phyloP scores from a whole-genome alignment of 2,797 vertebrate genomes.

The Tenualosa ilisha region DNA sequence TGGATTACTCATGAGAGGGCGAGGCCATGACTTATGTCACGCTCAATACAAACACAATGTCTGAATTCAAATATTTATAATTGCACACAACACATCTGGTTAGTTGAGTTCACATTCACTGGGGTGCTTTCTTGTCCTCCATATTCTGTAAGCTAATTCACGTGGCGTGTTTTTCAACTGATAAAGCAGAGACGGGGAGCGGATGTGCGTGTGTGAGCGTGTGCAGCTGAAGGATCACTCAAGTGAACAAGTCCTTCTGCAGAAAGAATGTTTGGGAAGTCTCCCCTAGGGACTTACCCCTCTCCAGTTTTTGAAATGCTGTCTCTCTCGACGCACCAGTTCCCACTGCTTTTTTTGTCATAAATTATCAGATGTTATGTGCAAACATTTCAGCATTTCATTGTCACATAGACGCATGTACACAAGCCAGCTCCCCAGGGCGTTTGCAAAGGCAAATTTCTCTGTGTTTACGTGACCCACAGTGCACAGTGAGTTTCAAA shows the following conservation, averaged over 20 bases:
- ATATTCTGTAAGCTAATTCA: not conserved
- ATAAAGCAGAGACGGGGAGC: not conserved
- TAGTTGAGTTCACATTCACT: no score
- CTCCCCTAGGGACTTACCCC: not conserved
- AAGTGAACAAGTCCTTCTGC: not conserved
- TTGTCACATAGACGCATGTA: slow-evolving; percentile 49
- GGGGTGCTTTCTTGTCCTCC: not conserved
- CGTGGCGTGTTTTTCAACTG: not conserved
- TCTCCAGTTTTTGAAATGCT: not conserved
- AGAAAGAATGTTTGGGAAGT: not conserved
- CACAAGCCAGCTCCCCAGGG: slow-evolving; percentile 38
- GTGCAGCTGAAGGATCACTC: not conserved
- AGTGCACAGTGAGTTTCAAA: slow-evolving; percentile 57
- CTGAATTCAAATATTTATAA: no score
- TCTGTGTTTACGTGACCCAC: slow-evolving; percentile 54
- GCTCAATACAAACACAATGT: no score
- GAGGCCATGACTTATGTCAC: not conserved
- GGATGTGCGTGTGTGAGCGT: not conserved
- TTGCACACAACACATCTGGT: no score
- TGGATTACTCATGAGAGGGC: not conserved
- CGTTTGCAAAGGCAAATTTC: not conserved
- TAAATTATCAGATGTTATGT: not conserved
- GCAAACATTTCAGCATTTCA: not conserved
- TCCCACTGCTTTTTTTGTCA: not conserved
- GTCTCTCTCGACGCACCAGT: not conserved